Percentiles rank a stretch among this genome's conserved stretches.
These are phyloP conservation scores for Perizoma flavofasciatum DNA, from an alignment of 2,888 invertebrate species.

Conservation along the genomic window DNA sequence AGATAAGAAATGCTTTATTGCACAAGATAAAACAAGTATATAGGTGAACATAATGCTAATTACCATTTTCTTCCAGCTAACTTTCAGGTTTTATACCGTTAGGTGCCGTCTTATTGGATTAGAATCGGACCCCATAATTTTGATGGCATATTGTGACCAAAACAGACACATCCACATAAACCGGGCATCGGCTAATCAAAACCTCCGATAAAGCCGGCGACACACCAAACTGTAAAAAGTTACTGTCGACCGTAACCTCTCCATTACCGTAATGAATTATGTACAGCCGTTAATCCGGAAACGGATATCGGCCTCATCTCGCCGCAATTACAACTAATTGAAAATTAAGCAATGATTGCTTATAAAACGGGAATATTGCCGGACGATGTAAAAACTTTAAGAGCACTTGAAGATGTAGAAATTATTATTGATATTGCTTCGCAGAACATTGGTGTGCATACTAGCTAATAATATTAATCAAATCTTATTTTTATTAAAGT, in stretches of 20 bases:
- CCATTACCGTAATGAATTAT: slow-evolving; percentile 78
- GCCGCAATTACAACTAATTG: slow-evolving; percentile 72
- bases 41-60: too few species aligned
- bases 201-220: slow-evolving; percentile 34
- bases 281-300: slow-evolving; percentile 56
- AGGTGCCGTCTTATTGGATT: neutral
- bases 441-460: neutral
- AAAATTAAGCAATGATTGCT: slow-evolving; percentile 74
- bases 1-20: too few species aligned
- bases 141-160: neutral
- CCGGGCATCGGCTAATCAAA: slow-evolving; percentile 16
- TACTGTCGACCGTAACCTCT: slow-evolving; percentile 67
- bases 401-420: slow-evolving; percentile 10
- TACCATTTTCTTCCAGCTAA: too few species aligned
- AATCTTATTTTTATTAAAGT: too few species aligned
- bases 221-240: slow-evolving; percentile 43
- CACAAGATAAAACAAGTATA: too few species aligned
- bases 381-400: slow-evolving; percentile 26
- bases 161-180: slow-evolving; percentile 24
- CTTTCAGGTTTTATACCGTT: too few species aligned
- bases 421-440: slow-evolving; percentile 15
- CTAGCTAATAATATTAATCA: too few species aligned
- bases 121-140: slow-evolving; percentile 3
- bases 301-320: slow-evolving; percentile 65
- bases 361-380: slow-evolving; percentile 65